Conservation (phyloP, 2,113 vertebrate species). For the Brachyistius frenatus region DNA sequence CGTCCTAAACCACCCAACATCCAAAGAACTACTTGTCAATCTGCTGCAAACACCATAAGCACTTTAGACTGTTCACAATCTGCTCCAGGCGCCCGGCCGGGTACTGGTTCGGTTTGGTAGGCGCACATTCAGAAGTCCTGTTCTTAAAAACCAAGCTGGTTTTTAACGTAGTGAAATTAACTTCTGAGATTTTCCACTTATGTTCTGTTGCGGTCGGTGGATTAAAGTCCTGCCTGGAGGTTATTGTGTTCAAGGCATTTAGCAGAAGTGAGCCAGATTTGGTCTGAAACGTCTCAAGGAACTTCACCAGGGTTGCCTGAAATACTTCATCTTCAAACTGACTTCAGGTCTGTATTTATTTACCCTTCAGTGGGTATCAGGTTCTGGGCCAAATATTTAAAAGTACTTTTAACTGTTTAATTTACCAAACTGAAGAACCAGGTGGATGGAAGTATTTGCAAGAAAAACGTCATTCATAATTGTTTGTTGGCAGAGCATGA, state of each 20-base stretch:
- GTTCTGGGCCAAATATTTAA: conserved; percentile 22
- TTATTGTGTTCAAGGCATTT: neutral
- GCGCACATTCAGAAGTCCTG: neutral
- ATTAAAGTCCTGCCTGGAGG: conserved; percentile 1
- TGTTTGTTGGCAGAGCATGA: no score
- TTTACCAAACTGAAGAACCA: neutral
- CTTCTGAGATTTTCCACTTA: neutral
- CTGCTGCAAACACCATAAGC: conserved; percentile 66
- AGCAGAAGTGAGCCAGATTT: conserved; percentile 3
- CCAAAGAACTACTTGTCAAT: conserved; percentile 45
- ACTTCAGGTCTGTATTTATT: neutral
- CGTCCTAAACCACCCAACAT: conserved; percentile 77
- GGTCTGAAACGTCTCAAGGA: conserved; percentile 49
- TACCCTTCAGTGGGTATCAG: conserved; percentile 7
- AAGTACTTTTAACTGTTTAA: neutral
- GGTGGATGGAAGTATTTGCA: conserved; percentile 9
- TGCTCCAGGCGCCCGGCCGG: neutral
- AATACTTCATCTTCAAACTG: conserved; percentile 16
- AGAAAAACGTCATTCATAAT: neutral
- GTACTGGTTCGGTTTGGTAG: conserved; percentile 10
- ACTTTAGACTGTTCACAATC: conserved; percentile 60
- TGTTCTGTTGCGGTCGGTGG: neutral
- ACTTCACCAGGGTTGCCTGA: conserved; percentile 58
- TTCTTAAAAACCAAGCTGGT: neutral
- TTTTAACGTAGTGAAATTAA: conserved; percentile 1